Evolutionary conservation across 1,140 invertebrate species (phyloP), one percentile per base, ranked within the genome.

Genomic region (Colletes latitarsis): DNA sequence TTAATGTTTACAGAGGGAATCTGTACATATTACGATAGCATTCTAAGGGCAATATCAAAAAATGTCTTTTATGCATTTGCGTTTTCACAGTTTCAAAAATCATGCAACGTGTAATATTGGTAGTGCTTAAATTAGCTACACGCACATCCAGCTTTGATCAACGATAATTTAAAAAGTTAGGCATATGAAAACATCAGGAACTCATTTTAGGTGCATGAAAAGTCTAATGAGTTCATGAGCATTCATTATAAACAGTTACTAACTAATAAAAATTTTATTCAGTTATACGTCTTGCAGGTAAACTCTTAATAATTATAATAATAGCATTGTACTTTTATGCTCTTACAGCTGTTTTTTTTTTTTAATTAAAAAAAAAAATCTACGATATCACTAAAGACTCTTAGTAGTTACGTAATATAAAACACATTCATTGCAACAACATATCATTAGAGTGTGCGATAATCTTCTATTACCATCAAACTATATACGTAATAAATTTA

Each of bases 121-220:
- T 53, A 46, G 43, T 77, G 66, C 57, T 17, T 52, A 77, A 70
- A 52, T 63, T 49, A 39, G 39, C 46, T 79, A 79, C 69, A 43
- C 60, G 30, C 77, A 79, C 70, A 79, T 79, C 77, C 77, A 79
- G 60, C 77, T 79, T 79, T 79, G 77, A 79, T 79, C 70, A 79
- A 79, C 77, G 77, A 79, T 79, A 73, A 79, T 79, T 49, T 12
- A 73, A 60, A 62, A 41, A 41, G 43, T 52, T 52, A 19, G n/a
- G 12, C 4, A 6, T 17, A 60, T 49, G 21, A n/a, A n/a, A 46
- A 58, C 43, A 12, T 73, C 21, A 64, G 39, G 17, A 21, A 6
- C 57, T 58, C n/a, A 21, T 58, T 21, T 58, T n/a, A 63, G 3
- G 58, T 9, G 2, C 17, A 17, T 41, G 14, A 67, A 76, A 43